Evolutionary conservation across 2,888 invertebrate species (phyloP).

Genomic region (Mythimna lalbum): DNA sequence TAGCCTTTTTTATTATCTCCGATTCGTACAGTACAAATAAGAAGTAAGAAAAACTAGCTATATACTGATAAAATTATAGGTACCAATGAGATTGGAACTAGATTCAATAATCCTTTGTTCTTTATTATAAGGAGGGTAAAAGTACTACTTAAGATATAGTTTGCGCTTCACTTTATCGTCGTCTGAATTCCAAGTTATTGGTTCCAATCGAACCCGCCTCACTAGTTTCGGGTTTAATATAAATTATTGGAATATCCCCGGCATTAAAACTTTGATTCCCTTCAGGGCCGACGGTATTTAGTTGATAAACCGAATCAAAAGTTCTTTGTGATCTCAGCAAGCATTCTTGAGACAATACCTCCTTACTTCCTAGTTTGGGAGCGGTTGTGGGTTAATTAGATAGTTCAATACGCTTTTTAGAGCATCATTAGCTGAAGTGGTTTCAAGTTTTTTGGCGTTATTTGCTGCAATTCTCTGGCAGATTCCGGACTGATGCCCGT

Average conservation of each 20-base stretch:
- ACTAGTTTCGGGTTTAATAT: slow-evolving; percentile 56
- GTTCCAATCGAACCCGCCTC: slow-evolving; percentile 39
- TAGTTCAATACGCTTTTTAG: slow-evolving; percentile 14
- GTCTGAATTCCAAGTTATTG: slow-evolving; percentile 53
- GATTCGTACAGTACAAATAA: slow-evolving; percentile 4
- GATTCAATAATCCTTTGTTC: slow-evolving; percentile 28
- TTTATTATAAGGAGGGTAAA: slow-evolving; percentile 31
- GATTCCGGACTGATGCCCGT: slow-evolving; percentile 36
- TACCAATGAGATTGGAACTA: slow-evolving; percentile 1
- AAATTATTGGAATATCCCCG: slow-evolving; percentile 52
- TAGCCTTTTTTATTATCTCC: too few species aligned
- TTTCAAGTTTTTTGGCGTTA: slow-evolving; percentile 10
- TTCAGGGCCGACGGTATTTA: slow-evolving; percentile 26
- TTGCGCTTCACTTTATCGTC: slow-evolving; percentile 41
- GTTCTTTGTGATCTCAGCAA: slow-evolving; percentile 31
- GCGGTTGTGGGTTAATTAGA: slow-evolving; percentile 20
- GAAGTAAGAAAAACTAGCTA: neutral
- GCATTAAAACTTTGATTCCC: slow-evolving; percentile 49
- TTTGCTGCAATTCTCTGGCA: neutral
- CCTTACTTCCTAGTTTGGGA: slow-evolving; percentile 1
- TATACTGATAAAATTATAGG: neutral
- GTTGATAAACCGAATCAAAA: slow-evolving; percentile 41
- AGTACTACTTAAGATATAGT: slow-evolving; percentile 44
- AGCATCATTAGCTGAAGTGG: slow-evolving; percentile 5
- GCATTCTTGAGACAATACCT: slow-evolving; percentile 21